These are phyloP conservation scores for Machimus rusticus DNA, from an alignment of 2,888 invertebrate genomes.

Conservation along the genomic window DNA sequence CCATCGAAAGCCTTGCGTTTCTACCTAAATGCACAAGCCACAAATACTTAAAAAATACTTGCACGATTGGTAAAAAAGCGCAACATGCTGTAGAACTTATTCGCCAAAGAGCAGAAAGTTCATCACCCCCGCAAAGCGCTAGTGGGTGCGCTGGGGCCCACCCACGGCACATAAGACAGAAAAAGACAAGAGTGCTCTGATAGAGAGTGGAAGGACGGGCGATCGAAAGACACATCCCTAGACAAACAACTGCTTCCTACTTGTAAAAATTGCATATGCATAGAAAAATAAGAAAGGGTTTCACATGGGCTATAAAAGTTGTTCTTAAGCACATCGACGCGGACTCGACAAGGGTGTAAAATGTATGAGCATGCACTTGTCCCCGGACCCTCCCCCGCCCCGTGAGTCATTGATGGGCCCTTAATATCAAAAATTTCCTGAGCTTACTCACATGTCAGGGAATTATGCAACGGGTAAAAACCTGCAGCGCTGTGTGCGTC, in stretches of 20 bases:
- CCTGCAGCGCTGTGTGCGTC: slow-evolving; percentile 10
- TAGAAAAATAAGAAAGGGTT: slow-evolving; percentile 32
- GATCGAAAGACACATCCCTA: slow-evolving; percentile 31
- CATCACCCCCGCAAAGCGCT: slow-evolving; percentile 9
- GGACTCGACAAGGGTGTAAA: slow-evolving; percentile 15
- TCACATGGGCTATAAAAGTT: slow-evolving; percentile 29
- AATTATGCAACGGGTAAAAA: slow-evolving; percentile 18
- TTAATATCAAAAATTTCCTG: slow-evolving; percentile 18
- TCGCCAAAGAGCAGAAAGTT: slow-evolving; percentile 18
- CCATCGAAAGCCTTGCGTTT: neutral
- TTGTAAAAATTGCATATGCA: slow-evolving; percentile 36
- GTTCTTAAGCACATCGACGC: slow-evolving; percentile 24
- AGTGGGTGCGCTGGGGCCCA: neutral
- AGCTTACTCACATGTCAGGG: neutral
- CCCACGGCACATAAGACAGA: neutral
- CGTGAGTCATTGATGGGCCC: slow-evolving; percentile 12
- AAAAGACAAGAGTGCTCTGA: slow-evolving; percentile 21
- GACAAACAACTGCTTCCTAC: neutral
- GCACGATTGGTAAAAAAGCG: neutral
- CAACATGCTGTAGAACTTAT: slow-evolving; percentile 11
- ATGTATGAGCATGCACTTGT: slow-evolving; percentile 26
- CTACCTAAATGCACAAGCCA: neutral
- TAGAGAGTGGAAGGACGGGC: neutral
- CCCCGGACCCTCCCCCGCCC: neutral
- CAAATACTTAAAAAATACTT: slow-evolving; percentile 4